Conservation (phyloP, 2,797 vertebrate species). For the Parotocinclus haroldoi region DNA sequence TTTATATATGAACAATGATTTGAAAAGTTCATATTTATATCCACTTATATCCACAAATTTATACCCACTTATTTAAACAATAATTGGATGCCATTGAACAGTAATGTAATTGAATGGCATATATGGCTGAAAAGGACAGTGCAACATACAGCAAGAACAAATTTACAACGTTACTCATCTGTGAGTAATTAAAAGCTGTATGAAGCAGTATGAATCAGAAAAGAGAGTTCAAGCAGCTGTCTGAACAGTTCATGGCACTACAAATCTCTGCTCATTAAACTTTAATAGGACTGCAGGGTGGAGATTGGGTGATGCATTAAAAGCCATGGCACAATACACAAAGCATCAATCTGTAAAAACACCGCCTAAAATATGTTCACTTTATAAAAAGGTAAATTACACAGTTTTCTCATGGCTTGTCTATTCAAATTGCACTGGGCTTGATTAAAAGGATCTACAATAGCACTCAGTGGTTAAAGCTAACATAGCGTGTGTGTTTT, state of each 20-base stretch:
- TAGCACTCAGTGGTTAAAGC: conserved; percentile 4
- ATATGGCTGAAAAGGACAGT: conserved; percentile 10
- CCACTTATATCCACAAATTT: conserved; percentile 30
- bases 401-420: conserved; percentile 20
- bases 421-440: conserved; percentile 50
- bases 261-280: conserved; percentile 40
- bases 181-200: conserved; percentile 27
- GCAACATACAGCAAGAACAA: conserved; percentile 12
- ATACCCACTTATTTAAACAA: conserved; percentile 40
- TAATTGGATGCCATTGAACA: conserved; percentile 50
- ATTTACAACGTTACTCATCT: conserved; percentile 41
- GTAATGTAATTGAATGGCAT: conserved; percentile 24
- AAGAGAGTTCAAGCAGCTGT: conserved; percentile 28
- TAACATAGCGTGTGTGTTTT: conserved; percentile 30
- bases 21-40: no score
- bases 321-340: conserved; percentile 26
- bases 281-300: conserved; percentile 22
- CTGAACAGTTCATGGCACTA: conserved; percentile 33
- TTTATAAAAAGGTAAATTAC: conserved; percentile 34
- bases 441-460: conserved; percentile 48
- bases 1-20: no score
- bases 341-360: conserved; percentile 27
- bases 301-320: conserved; percentile 18
- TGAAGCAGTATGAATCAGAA: conserved; percentile 34
- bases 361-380: conserved; percentile 30